phyloP scores from a whole-genome alignment of 2,888 invertebrate species.

The Nipponacmea schrenckii region DNA sequence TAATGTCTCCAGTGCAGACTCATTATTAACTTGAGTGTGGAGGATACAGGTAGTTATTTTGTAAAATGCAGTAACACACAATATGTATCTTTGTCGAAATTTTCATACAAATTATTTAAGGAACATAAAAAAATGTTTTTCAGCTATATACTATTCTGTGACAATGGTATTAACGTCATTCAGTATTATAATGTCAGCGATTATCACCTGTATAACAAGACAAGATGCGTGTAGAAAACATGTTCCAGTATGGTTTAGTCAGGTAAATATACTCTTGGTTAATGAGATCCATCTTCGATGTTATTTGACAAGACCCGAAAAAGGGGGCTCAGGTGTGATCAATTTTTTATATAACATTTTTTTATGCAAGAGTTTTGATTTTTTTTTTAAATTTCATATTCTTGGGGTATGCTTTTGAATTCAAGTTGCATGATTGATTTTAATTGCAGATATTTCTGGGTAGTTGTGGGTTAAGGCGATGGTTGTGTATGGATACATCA shows the following conservation, averaged over 20 bases:
- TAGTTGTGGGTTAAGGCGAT: slow-evolving; percentile 25
- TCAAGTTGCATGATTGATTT: neutral
- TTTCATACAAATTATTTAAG: too few relatives aligned
- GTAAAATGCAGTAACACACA: too few relatives aligned
- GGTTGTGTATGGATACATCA: slow-evolving; percentile 27
- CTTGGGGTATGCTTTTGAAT: neutral
- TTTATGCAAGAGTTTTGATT: neutral
- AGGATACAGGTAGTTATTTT: too few relatives aligned
- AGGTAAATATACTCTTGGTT: slow-evolving; percentile 18
- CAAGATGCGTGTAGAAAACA: slow-evolving; percentile 17
- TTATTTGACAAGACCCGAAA: too few relatives aligned
- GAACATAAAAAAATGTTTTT: neutral
- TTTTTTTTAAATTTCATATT: neutral
- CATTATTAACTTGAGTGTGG: too few relatives aligned
- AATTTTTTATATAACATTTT: too few relatives aligned
- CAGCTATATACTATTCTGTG: slow-evolving; percentile 26
- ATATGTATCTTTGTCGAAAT: too few relatives aligned
- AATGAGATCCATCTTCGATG: too few relatives aligned
- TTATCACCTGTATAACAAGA: slow-evolving; percentile 22
- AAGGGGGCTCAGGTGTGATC: too few relatives aligned
- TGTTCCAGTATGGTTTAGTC: slow-evolving; percentile 22
- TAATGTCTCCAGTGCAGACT: too few relatives aligned
- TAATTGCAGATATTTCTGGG: slow-evolving; percentile 26
- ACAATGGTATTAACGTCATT: slow-evolving; percentile 26
- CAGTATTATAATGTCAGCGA: slow-evolving; percentile 27